Percentiles rank a stretch among this genome's conserved stretches.
Evolutionary conservation across 2,797 vertebrate species (phyloP).

Genomic region (Gymnoscopelus microlampas): DNA sequence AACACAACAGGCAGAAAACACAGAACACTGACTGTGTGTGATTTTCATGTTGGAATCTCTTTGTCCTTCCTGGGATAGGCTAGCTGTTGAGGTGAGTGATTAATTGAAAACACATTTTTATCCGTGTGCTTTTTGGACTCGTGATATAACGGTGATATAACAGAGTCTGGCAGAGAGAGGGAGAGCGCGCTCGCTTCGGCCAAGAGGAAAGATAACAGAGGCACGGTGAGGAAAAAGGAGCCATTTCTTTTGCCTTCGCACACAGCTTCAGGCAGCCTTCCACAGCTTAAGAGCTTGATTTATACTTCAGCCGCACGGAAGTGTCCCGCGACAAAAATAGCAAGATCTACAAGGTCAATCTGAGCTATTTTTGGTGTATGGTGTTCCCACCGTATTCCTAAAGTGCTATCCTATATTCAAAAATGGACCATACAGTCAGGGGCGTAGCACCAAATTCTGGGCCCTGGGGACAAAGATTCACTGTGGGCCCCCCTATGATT

Average conservation of each 20-base stretch:
- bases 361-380: too few species aligned
- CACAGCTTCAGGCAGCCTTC: neutral
- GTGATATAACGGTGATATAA: constrained; percentile 60
- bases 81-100: constrained; percentile 69
- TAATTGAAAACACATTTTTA: constrained; percentile 80
- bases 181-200: constrained; percentile 43
- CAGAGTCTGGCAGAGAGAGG: constrained; percentile 63
- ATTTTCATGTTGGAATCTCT: constrained; percentile 50
- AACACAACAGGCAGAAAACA: constrained; percentile 37
- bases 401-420: too few species aligned
- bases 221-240: constrained; percentile 42
- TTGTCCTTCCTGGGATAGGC: constrained; percentile 51
- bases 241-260: constrained; percentile 7
- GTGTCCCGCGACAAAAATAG: too few species aligned
- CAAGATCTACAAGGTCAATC: too few species aligned
- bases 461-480: too few species aligned
- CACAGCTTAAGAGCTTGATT: constrained; percentile 41
- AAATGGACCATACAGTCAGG: too few species aligned
- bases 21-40: constrained; percentile 31
- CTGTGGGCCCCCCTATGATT: too few species aligned
- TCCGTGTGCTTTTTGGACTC: constrained; percentile 40
- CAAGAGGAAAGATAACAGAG: constrained; percentile 72
- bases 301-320: neutral
- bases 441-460: too few species aligned
- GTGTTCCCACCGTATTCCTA: too few species aligned